A percentile compares a stretch with the other conserved stretches of the same genome.
phyloP scores from a whole-genome alignment of 2,797 vertebrate genomes.

The Helostoma temminkii region DNA sequence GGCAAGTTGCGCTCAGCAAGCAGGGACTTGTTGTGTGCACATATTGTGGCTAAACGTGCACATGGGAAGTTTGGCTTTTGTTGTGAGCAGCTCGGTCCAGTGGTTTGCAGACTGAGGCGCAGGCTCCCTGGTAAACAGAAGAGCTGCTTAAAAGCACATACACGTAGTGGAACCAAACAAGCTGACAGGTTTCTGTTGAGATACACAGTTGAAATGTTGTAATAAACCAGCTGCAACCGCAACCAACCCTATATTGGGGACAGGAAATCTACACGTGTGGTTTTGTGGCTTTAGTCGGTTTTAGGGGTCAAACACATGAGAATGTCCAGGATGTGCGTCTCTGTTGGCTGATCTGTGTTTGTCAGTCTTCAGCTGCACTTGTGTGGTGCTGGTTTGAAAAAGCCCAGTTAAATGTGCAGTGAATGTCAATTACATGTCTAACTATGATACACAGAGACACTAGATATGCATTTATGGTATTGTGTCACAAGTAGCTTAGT shows the following conservation, averaged over 20 bases:
- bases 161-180: neutral
- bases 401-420: conserved; percentile 42
- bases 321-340: conserved; percentile 13
- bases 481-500: neutral
- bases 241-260: neutral
- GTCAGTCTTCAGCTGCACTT: conserved; percentile 36
- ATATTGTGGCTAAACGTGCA: conserved; percentile 17
- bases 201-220: neutral
- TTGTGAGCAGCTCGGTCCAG: conserved; percentile 11
- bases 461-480: neutral
- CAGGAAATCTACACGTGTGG: neutral
- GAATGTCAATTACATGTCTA: conserved; percentile 53
- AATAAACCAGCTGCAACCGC: neutral
- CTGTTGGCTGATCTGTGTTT: conserved; percentile 7
- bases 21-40: conserved; percentile 49
- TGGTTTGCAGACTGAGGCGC: conserved; percentile 6
- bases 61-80: conserved; percentile 56
- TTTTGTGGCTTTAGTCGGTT: conserved; percentile 16
- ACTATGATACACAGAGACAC: conserved; percentile 4
- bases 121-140: conserved; percentile 1
- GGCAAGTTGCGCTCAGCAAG: conserved; percentile 53
- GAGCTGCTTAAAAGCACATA: neutral
- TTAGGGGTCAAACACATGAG: neutral
- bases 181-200: neutral
- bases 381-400: conserved; percentile 33